A percentile compares a stretch with the other conserved stretches of the same genome.
Evolutionary conservation across 2,113 vertebrate species (phyloP).

Genomic region (Peromyscus polionotus): DNA sequence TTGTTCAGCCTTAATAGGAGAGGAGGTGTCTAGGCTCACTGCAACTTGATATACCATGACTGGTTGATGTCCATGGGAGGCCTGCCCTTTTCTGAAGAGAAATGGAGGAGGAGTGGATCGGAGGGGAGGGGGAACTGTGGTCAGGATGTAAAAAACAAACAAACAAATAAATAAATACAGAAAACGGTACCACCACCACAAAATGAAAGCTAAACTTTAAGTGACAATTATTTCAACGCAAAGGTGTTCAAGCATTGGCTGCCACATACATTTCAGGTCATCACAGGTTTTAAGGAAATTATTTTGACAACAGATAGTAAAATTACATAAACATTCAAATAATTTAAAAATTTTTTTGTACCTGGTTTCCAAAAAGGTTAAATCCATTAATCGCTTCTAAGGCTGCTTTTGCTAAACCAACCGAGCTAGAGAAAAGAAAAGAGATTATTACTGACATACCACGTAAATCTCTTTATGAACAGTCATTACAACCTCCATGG

Average conservation of each 20-base stretch:
- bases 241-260: not conserved
- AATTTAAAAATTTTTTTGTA: constrained; percentile 83
- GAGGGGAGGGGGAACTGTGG: not conserved
- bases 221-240: constrained; percentile 5
- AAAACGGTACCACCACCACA: not conserved
- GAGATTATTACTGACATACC: constrained; percentile 26
- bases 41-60: not conserved
- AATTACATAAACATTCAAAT: constrained; percentile 73
- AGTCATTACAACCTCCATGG: not conserved
- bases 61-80: not conserved
- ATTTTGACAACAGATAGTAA: constrained; percentile 72
- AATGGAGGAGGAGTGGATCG: not conserved
- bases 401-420: constrained; percentile 98
- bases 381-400: constrained; percentile 99
- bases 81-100: not conserved
- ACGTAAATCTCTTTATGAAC: constrained; percentile 57
- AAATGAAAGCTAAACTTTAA: constrained; percentile 40
- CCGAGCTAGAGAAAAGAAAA: constrained; percentile 89
- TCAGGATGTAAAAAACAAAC: not conserved
- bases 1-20: not conserved
- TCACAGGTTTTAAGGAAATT: constrained; percentile 50
- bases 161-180: too few relatives aligned
- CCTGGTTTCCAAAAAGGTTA: constrained; percentile 99
- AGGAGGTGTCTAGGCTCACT: not conserved
- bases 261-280: not conserved